phyloP scores from a whole-genome alignment of 2,888 invertebrate genomes.

The Scelioninae gen. 1 region DNA sequence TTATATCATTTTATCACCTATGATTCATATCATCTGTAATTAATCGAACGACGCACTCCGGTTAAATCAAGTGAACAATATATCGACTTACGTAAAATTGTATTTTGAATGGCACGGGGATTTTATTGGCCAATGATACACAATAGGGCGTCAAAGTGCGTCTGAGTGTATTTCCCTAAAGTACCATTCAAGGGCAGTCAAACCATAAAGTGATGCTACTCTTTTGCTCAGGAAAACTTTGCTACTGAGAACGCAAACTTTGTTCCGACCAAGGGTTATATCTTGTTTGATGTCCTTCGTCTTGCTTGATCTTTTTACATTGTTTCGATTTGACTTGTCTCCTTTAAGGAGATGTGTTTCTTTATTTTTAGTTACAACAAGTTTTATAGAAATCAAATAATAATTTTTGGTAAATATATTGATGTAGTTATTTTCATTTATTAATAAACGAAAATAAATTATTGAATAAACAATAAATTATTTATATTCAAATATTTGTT shows the following conservation, averaged over 20 bases:
- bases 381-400: too few relatives aligned
- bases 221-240: conserved; percentile 67
- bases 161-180: conserved; percentile 82
- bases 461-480: too few relatives aligned
- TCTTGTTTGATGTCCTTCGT: conserved; percentile 45
- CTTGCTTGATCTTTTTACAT: conserved; percentile 52
- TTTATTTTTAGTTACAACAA: not conserved
- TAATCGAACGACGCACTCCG: conserved; percentile 9
- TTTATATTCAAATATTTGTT: too few relatives aligned
- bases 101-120: conserved; percentile 53
- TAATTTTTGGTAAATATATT: too few relatives aligned
- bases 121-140: conserved; percentile 81
- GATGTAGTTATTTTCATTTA: too few relatives aligned
- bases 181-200: conserved; percentile 83
- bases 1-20: conserved; percentile 24
- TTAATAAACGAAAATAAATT: too few relatives aligned
- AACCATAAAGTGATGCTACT: conserved; percentile 80
- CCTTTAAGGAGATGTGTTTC: not conserved
- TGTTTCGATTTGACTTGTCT: conserved; percentile 35
- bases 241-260: conserved; percentile 64
- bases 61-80: conserved; percentile 13
- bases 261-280: conserved; percentile 50
- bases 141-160: conserved; percentile 74
- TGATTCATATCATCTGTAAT: conserved; percentile 23
- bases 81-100: conserved; percentile 51